Percentiles rank a stretch among this genome's conserved stretches.
phyloP scores from a whole-genome alignment of 23 tunicate species.

The Ascidia mentula region DNA sequence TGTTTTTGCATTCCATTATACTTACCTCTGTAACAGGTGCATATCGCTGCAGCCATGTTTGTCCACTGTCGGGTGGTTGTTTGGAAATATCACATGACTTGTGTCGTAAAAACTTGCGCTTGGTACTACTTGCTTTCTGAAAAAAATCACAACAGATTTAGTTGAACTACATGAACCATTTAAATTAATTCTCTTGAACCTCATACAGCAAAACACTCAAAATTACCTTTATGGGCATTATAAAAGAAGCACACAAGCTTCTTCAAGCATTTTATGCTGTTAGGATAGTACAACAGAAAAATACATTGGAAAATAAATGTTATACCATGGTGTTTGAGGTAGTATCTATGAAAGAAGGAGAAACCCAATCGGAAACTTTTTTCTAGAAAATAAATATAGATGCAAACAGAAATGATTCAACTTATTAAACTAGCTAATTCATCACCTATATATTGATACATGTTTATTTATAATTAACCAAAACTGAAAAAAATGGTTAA shows the following conservation, averaged over 20 bases:
- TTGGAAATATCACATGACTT: slow-evolving; percentile 3
- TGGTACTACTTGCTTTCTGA: not conserved
- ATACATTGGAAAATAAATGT: not conserved
- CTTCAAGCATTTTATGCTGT: not conserved
- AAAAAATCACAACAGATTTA: not conserved
- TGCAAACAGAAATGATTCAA: too few relatives aligned
- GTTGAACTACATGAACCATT: too few relatives aligned
- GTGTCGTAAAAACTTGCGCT: slow-evolving; percentile 13
- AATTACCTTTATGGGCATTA: too few relatives aligned
- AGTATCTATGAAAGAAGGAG: slow-evolving; percentile 32
- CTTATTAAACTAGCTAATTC: too few relatives aligned
- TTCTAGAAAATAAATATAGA: not conserved
- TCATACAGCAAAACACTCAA: not conserved
- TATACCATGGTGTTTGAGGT: not conserved
- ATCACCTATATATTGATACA: too few relatives aligned
- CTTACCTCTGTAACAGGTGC: slow-evolving; percentile 41
- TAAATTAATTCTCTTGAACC: too few relatives aligned
- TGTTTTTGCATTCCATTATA: too few relatives aligned
- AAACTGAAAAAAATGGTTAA: not conserved
- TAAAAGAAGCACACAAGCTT: not conserved
- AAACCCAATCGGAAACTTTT: slow-evolving; percentile 36
- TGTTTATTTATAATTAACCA: too few relatives aligned
- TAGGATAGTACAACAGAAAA: not conserved
- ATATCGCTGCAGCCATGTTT: slow-evolving; percentile 55
- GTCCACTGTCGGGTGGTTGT: not conserved